Base-by-base conservation (phyloP, 2,797 vertebrate genomes). In the Parauchenoglanis punctatus region DNA sequence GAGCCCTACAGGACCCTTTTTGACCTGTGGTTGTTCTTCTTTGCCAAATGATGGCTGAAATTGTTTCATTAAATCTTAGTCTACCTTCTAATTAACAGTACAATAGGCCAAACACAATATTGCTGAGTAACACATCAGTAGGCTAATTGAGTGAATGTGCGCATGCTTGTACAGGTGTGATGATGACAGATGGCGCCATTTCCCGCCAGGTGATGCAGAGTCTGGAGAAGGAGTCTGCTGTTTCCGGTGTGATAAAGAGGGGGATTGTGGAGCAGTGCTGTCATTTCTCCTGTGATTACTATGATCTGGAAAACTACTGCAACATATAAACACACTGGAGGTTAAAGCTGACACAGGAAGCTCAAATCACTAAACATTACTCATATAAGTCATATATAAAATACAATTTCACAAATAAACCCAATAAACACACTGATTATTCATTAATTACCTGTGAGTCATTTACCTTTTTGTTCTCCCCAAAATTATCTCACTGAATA, bases 291-390 rank as follows among this genome's bases (percentile, higher is more conserved):
- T 89, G 88, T 31, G 83, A 90, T 72, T 87, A 85, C 70, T 85
- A 88, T 56, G 87, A 90, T 44, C 85, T 90, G 59, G 90, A 92
- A 83, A 88, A 90, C 85, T 90, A 91, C 88, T 90, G 91, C 67
- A 92, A 91, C 82, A 85, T 67, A 73, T 89, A 89, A 44, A 87
- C 17, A 40, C 31, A 3, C 12, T 70, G 17, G 17, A 70, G 35
- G n/a, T 20, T 40, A 0, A 40, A 70, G 35, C 7, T 40, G 17
- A 20, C 17, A 23, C 31, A 70, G 35, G 25, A 65, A 12, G 17
- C 7, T 61, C 7, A 61, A 23, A 23, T 25, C 59, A 25, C 59
- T 25, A 61, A 61, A 61, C 59, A 31, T 67, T 35, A 15, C 13
- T 68, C 65, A 68, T 35, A 7, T 35, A 17, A 7, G 2, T n/a